Conservation (phyloP, 2,888 invertebrate species). For the Agrilus mali region DNA sequence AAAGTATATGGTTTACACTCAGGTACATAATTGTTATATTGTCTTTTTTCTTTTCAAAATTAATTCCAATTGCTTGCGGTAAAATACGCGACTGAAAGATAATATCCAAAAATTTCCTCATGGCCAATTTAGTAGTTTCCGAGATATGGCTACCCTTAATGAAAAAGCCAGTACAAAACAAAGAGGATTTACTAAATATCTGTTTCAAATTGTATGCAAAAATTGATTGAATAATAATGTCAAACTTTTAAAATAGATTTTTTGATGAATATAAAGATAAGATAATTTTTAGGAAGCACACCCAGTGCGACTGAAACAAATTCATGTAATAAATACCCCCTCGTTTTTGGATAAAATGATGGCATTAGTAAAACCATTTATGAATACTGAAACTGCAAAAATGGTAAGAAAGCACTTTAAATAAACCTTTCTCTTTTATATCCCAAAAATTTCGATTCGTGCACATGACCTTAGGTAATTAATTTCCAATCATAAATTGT, state of each 20-base stretch:
- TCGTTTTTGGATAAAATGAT: slow-evolving; percentile 51
- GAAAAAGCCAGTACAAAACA: too few relatives aligned
- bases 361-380: slow-evolving; percentile 49
- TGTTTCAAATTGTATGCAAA: slow-evolving; percentile 2
- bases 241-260: neutral
- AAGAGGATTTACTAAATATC: too few relatives aligned
- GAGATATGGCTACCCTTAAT: too few relatives aligned
- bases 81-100: too few relatives aligned
- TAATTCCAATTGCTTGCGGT: too few relatives aligned
- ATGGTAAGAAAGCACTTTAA: slow-evolving; percentile 36
- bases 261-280: neutral
- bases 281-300: slow-evolving; percentile 46
- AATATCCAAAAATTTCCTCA: too few relatives aligned
- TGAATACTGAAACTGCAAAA: slow-evolving; percentile 51
- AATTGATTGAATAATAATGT: too few relatives aligned
- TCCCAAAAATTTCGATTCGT: slow-evolving; percentile 1
- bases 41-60: too few relatives aligned
- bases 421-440: neutral
- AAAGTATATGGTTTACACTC: slow-evolving; percentile 60
- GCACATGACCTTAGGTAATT: too few relatives aligned
- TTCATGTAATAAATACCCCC: slow-evolving; percentile 54
- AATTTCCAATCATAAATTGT: too few relatives aligned
- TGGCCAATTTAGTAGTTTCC: too few relatives aligned
- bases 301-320: slow-evolving; percentile 50
- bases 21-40: slow-evolving; percentile 31